Base-by-base conservation (phyloP, 2,888 invertebrate genomes). In the Pseudolycoriella hygida region DNA sequence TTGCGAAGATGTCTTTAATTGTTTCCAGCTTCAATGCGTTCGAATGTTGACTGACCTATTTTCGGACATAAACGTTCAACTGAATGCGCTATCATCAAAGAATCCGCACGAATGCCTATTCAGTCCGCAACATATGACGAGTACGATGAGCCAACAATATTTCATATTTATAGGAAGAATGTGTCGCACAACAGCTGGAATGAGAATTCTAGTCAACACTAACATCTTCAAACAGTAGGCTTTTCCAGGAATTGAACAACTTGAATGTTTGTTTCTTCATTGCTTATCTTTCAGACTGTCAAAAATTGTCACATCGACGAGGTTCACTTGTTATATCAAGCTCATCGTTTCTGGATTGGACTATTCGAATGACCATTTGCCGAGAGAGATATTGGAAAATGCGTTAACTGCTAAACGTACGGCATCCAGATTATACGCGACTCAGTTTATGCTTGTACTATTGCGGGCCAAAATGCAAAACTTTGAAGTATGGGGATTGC, bases 271-370 rank as follows among this genome's bases (percentile, higher is more conserved):
- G 31, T 42, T 34, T 19, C 18, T 37, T 14, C 32, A 30, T 18
- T 45, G 15, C 38, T 3, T 39, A 15, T 40, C 31, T 25, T 40
- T 46, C 64, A 87, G 86, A 57, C 72, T 92, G 46, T 69, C 84
- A 56, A 79, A 85, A 55, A 67, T 93, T 52, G 84, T 89, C 2
- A 74, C 79, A 10, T 75, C 77, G 41, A 86, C 88, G 3, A 82
- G 83, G 56, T 87, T 90, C 60, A 87, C 89, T 55, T 87, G 88
- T 58, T 94, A 94, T 62, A 80, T 93, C 1, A 97, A 97, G 63
- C 69, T 97, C 48, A 86, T 93, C 45, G 77, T 93, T 48, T 89
- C 94, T 4, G 85, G 87, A 51, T 68, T 98, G 54, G 89, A 94
- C 66, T 97, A 94, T 60, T 74, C 78, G 3, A 68, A 77, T 43